These are phyloP conservation scores for Peromyscus maniculatus DNA, from an alignment of 2,113 vertebrate species.

Conservation along the genomic window DNA sequence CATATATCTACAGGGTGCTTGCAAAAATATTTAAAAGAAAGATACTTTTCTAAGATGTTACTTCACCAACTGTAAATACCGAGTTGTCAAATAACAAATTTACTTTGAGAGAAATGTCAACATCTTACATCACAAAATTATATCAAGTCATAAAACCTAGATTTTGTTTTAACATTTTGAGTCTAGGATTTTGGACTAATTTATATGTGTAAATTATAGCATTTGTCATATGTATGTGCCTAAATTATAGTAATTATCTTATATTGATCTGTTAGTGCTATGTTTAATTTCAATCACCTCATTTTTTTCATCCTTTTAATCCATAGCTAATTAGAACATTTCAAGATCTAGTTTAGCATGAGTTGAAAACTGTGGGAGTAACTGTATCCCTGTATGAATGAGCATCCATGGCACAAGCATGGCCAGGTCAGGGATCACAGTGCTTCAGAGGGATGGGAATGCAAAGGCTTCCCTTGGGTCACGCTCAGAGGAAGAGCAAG, in stretches of 20 bases:
- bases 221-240: not conserved
- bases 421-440: not conserved
- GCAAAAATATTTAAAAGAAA: conserved; percentile 2
- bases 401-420: not conserved
- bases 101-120: not conserved
- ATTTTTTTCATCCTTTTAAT: not conserved
- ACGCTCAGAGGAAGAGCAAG: not conserved
- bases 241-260: conserved; percentile 1
- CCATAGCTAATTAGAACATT: not conserved
- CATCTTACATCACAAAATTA: not conserved
- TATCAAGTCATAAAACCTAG: not conserved
- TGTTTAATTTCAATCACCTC: conserved; percentile 29
- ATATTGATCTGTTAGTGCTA: not conserved
- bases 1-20: not conserved
- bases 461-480: not conserved
- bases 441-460: not conserved
- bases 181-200: not conserved
- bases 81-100: not conserved
- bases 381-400: not conserved
- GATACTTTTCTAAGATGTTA: not conserved
- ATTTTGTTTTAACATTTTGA: not conserved
- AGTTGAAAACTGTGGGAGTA: not conserved
- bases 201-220: not conserved
- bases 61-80: not conserved
- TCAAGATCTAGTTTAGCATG: not conserved